A percentile compares a stretch with the other conserved stretches of the same genome.
These are phyloP conservation scores for Illadopsis cleaveri DNA, from an alignment of 2,113 vertebrate genomes.

Conservation along the genomic window DNA sequence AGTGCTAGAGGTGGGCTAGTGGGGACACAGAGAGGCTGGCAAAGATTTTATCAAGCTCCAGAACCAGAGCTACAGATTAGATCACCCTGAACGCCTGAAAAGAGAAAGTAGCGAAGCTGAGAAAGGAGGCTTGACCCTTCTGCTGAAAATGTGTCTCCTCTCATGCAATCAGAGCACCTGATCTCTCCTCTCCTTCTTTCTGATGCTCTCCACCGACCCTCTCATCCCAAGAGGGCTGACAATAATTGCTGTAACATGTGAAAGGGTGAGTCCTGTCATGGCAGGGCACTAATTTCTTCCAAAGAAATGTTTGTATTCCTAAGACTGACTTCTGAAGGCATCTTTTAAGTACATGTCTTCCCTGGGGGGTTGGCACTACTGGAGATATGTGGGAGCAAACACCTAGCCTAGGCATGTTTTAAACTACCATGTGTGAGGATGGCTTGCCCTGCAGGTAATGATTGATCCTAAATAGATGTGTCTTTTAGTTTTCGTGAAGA, in stretches of 20 bases:
- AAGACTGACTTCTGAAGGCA: neutral
- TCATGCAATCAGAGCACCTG: neutral
- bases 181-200: neutral
- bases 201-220: neutral
- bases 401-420: slow-evolving; percentile 6
- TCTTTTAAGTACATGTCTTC: slow-evolving; percentile 16
- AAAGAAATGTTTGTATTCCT: neutral
- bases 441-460: slow-evolving; percentile 2
- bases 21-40: neutral
- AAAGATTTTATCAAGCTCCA: neutral
- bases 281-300: neutral
- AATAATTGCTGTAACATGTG: neutral
- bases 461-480: neutral
- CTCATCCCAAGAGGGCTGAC: neutral
- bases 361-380: neutral
- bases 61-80: neutral
- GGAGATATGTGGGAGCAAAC: neutral
- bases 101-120: neutral
- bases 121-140: neutral
- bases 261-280: neutral
- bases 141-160: neutral
- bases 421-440: neutral
- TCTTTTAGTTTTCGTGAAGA: neutral
- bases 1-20: neutral
- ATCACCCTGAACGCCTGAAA: neutral